Base-by-base conservation (phyloP, 2,888 invertebrate species). In the Pseudococcus longispinus region DNA sequence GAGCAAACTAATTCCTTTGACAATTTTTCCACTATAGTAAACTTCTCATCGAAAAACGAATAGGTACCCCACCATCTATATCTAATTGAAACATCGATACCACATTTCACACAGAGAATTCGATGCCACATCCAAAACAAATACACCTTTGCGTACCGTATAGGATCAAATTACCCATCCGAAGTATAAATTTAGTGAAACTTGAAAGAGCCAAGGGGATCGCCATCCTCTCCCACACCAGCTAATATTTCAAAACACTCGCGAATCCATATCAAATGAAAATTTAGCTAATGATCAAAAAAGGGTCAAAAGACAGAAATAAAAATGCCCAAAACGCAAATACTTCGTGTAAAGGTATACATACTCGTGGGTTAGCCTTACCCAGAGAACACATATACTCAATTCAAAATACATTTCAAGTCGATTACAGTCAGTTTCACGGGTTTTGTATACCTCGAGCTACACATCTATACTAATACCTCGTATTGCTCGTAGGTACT, bases 201-300 rank as follows among this genome's bases (percentile, higher is more conserved):
- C n/a, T 6, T 37, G 8, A 37, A 37, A 37, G 37, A 2, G n/a
- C 55, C 13, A n/a, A 55, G 3, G 15, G n/a, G 55, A n/a, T n/a
- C 55, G 4, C 8, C 55, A 55, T 18, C 6, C 4, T 8, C 37
- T 8, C 37, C 37, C 37, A 37, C 37, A 37, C 37, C 5, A 51
- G 4, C n/a, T 51, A 51, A 18, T n/a, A 51, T 23, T 20, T 15
- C 23, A 20, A 60, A 60, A 23, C 20, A 3, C 15, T 60, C 2
- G 23, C 23, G 23, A 60, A 60, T 60, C 23, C 13, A 15, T 60
- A 60, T 23, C 9, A 60, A 60, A 60, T 60, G 60, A 60, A 60
- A 60, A 23, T 60, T 60, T 60, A 60, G 23, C 60, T 60, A 60
- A 60, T 60, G 60, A 60, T 60, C 60, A 60, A 60, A 60, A 60